Evolutionary conservation across 2,888 invertebrate genomes (phyloP).

Genomic region (Sarcophaga carnaria): DNA sequence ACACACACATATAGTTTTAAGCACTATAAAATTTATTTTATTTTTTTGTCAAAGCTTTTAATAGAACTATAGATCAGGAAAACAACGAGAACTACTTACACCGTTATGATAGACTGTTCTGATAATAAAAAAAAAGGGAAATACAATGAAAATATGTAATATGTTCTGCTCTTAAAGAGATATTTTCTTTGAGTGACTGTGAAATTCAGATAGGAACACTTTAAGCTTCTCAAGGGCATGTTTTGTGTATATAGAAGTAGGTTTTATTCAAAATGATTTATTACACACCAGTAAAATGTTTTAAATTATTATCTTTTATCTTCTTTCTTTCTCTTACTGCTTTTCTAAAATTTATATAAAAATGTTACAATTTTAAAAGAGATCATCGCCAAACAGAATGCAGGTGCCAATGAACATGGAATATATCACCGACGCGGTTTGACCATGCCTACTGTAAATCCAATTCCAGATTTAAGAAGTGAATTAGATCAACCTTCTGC

Average conservation of each 20-base stretch:
- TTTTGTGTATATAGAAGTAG: background rate
- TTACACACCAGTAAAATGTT: slow-evolving; percentile 24
- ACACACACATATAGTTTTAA: slow-evolving; percentile 55
- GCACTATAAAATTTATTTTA: background rate
- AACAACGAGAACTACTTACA: too few species aligned
- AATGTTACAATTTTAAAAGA: slow-evolving; percentile 71
- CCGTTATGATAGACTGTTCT: too few species aligned
- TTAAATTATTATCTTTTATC: slow-evolving; percentile 65
- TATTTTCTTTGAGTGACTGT: slow-evolving; percentile 16
- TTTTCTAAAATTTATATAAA: slow-evolving; percentile 32
- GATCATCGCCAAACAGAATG: slow-evolving; percentile 77
- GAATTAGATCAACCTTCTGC: slow-evolving; percentile 80
- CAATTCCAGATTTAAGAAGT: slow-evolving; percentile 93
- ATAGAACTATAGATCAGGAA: too few species aligned
- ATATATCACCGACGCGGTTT: slow-evolving; percentile 92
- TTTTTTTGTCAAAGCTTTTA: too few species aligned
- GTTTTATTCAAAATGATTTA: background rate
- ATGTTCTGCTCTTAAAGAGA: too few species aligned
- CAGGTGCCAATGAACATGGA: slow-evolving; percentile 90
- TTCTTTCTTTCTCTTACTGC: slow-evolving; percentile 67
- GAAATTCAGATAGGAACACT: background rate
- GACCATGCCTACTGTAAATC: slow-evolving; percentile 90
- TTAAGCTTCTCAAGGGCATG: background rate
- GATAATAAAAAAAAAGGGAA: too few species aligned
- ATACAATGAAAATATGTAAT: too few species aligned